Percentiles rank a stretch among this genome's conserved stretches.
phyloP scores from a whole-genome alignment of 2,797 vertebrate genomes.

The Oreonectes daqikongensis region DNA sequence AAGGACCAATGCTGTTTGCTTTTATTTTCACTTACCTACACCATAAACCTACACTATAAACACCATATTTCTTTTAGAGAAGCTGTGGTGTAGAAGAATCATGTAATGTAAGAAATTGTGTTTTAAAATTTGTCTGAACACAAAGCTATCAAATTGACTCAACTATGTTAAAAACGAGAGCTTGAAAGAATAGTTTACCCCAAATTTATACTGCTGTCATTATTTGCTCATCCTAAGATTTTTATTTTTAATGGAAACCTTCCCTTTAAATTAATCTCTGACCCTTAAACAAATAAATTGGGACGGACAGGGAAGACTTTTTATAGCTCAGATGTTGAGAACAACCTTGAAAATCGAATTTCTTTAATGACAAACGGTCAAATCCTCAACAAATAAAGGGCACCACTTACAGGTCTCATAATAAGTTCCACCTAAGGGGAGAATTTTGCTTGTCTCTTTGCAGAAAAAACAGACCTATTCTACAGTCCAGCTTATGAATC shows the following conservation, averaged over 20 bases:
- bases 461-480: not conserved
- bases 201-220: no score
- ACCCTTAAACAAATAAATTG: not conserved
- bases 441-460: not conserved
- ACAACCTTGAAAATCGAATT: conserved; percentile 4
- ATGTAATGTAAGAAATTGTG: no score
- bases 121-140: no score
- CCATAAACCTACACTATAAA: no score
- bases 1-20: not conserved
- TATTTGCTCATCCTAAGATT: not conserved
- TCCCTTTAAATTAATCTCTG: not conserved
- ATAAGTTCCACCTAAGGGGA: conserved; percentile 16
- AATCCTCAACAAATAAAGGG: conserved; percentile 19
- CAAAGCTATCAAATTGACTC: no score
- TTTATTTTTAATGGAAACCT: not conserved
- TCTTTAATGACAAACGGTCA: not conserved
- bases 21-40: not conserved
- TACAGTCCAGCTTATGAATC: conserved; percentile 1
- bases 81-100: no score
- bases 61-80: no score
- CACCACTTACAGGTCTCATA: not conserved
- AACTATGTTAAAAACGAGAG: no score
- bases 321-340: conserved; percentile 1
- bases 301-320: not conserved
- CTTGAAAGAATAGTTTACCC: no score